phyloP scores from a whole-genome alignment of 1,140 invertebrate genomes.

The Drosophila tsacasi region DNA sequence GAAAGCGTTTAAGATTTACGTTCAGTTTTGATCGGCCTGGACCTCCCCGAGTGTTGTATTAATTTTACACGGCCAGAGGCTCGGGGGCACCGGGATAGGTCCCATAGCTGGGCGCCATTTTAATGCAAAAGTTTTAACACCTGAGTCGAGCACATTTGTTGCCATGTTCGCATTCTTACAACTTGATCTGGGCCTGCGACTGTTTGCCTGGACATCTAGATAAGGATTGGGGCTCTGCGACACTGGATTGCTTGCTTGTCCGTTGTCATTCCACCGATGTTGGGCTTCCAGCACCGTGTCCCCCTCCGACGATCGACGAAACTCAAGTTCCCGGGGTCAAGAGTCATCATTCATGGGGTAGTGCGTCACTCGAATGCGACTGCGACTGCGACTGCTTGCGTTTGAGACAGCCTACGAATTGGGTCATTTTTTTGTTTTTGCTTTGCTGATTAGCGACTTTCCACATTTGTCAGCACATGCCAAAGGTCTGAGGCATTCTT shows the following conservation, averaged over 20 bases:
- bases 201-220: conserved; percentile 65
- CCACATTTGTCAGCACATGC: conserved; percentile 71
- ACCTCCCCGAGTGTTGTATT: conserved; percentile 80
- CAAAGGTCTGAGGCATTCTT: conserved; percentile 64
- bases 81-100: conserved; percentile 23
- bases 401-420: conserved; percentile 51
- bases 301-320: background rate
- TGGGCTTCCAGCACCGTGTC: conserved; percentile 32
- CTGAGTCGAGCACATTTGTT: conserved; percentile 72
- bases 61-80: conserved; percentile 55
- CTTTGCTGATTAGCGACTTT: conserved; percentile 60
- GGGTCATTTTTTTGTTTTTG: conserved; percentile 55
- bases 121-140: conserved; percentile 70
- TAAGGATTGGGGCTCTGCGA: conserved; percentile 51
- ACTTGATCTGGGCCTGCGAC: conserved; percentile 69
- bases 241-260: conserved; percentile 36
- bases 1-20: conserved; percentile 81
- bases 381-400: background rate
- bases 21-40: conserved; percentile 80
- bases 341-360: conserved; percentile 25
- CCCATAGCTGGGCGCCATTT: conserved; percentile 66
- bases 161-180: conserved; percentile 73
- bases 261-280: conserved; percentile 45
- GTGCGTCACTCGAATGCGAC: conserved; percentile 59
- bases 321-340: conserved; percentile 37